Conservation (phyloP, 1,140 invertebrate species). For the Eufriesea mexicana region DNA sequence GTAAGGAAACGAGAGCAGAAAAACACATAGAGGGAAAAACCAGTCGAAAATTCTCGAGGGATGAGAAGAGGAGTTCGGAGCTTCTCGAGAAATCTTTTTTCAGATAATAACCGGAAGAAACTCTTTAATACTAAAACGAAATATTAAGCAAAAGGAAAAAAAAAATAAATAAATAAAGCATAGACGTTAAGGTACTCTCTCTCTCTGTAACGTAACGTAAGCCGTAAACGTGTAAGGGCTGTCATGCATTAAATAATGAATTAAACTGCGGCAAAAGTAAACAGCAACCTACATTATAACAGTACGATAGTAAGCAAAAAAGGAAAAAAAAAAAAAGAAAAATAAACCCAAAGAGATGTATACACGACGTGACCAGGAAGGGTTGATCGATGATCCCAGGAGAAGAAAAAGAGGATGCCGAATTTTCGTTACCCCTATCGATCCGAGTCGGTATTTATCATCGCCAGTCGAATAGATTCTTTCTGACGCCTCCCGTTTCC, state of each 20-base stretch:
- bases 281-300: conserved; percentile 47
- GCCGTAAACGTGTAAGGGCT: conserved; percentile 54
- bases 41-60: neutral
- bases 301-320: conserved; percentile 45
- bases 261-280: conserved; percentile 32
- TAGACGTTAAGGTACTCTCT: conserved; percentile 58
- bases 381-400: neutral
- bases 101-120: conserved; percentile 25
- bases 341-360: conserved; percentile 40
- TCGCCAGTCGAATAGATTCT: neutral
- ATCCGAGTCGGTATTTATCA: neutral
- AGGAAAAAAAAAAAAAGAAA: too few relatives aligned
- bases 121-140: conserved; percentile 38
- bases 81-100: conserved; percentile 41
- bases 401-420: neutral
- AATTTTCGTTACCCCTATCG: neutral
- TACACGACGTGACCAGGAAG: conserved; percentile 20
- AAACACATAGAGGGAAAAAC: too few relatives aligned
- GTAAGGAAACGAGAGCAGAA: neutral
- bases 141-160: neutral
- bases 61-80: neutral
- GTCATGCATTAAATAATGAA: conserved; percentile 55
- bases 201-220: conserved; percentile 47
- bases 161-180: neutral
- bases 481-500: neutral